Conservation (phyloP, 2,797 vertebrate species). For the Clangula hyemalis region DNA sequence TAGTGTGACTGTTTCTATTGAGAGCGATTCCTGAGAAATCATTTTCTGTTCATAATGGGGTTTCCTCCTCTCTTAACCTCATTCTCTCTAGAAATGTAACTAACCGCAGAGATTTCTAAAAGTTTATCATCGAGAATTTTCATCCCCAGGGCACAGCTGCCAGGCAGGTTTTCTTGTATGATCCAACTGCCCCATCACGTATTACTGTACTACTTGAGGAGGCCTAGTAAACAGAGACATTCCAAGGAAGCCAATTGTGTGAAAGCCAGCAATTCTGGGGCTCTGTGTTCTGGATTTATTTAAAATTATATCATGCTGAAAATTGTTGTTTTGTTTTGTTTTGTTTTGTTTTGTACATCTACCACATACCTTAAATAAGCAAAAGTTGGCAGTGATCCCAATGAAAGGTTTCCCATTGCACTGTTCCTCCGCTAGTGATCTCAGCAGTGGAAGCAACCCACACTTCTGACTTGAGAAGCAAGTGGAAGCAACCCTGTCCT, state of each 20-base stretch:
- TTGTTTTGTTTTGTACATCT: not conserved
- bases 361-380: not conserved
- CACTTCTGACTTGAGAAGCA: not conserved
- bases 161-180: not conserved
- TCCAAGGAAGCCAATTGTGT: not conserved
- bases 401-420: not conserved
- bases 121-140: not conserved
- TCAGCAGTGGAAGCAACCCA: not conserved
- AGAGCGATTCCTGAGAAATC: constrained; percentile 23
- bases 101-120: not conserved
- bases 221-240: not conserved
- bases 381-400: not conserved
- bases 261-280: not conserved
- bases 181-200: not conserved
- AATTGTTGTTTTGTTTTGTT: constrained; percentile 1
- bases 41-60: not conserved
- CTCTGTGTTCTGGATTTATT: not conserved
- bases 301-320: not conserved
- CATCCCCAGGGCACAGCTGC: not conserved
- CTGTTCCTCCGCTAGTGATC: not conserved
- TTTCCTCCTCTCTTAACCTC: constrained; percentile 16
- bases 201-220: not conserved
- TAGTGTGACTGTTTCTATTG: not conserved
- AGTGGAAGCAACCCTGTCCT: not conserved
- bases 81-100: not conserved